phyloP scores from a whole-genome alignment of 2,797 vertebrate genomes.

The Tapirus indicus region DNA sequence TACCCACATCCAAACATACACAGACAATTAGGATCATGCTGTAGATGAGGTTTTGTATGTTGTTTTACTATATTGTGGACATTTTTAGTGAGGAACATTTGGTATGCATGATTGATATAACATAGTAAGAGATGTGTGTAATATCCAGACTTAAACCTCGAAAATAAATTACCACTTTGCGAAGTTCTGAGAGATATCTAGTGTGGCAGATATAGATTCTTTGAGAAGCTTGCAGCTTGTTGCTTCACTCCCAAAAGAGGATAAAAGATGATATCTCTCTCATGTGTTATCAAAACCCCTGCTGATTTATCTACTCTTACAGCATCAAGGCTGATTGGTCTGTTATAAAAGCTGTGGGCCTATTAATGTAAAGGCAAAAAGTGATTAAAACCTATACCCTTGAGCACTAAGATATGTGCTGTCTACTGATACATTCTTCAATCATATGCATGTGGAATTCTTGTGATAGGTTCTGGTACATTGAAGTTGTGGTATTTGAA shows the following conservation, averaged over 20 bases:
- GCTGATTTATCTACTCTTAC: neutral
- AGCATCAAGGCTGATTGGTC: neutral
- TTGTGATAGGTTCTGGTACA: neutral
- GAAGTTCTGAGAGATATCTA: neutral
- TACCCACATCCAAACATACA: neutral
- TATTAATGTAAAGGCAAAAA: neutral
- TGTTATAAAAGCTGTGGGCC: neutral
- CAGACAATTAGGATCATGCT: neutral
- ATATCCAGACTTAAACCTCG: neutral
- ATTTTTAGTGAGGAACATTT: slow-evolving; percentile 48
- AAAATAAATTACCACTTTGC: neutral
- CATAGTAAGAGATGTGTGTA: neutral
- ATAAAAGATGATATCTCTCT: neutral
- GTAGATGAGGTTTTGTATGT: neutral
- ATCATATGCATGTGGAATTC: neutral
- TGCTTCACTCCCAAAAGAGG: neutral
- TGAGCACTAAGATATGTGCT: neutral
- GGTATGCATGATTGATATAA: neutral
- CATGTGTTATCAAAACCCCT: neutral
- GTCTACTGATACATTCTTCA: neutral
- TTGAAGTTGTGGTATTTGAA: neutral
- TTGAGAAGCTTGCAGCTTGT: neutral
- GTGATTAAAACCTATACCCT: neutral
- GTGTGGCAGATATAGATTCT: neutral
- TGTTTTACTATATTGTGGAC: slow-evolving; percentile 11